Percentiles rank a stretch among this genome's conserved stretches.
These are phyloP conservation scores for Anoplopoma fimbria DNA, from an alignment of 2,113 vertebrate genomes.

Conservation along the genomic window DNA sequence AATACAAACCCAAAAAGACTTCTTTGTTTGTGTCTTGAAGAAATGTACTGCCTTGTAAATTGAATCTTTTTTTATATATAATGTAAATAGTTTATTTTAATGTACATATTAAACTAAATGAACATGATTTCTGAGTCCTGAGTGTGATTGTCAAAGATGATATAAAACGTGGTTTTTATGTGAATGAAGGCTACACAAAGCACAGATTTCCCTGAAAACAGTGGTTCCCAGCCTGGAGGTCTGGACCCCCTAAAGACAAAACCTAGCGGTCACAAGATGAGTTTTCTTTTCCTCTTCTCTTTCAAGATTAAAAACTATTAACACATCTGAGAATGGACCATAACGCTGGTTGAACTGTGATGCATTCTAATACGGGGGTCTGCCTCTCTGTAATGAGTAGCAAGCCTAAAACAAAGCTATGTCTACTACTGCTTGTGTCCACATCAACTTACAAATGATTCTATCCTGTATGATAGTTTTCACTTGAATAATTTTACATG, in stretches of 20 bases:
- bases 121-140: constrained; percentile 54
- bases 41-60: constrained; percentile 88
- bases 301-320: background rate
- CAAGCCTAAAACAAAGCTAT: background rate
- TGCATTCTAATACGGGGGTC: too few species aligned
- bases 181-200: background rate
- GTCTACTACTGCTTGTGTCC: background rate
- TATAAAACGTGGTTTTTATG: background rate
- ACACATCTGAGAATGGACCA: background rate
- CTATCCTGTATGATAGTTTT: background rate
- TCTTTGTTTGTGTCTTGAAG: constrained; percentile 79
- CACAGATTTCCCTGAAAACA: background rate
- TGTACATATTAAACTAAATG: constrained; percentile 90
- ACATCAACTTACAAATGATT: background rate
- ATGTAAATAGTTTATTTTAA: constrained; percentile 87
- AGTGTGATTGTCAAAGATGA: constrained; percentile 24
- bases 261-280: background rate
- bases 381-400: background rate
- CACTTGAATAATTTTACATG: background rate
- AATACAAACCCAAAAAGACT: constrained; percentile 58
- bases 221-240: background rate
- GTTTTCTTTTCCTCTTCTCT: background rate
- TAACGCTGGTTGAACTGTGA: background rate
- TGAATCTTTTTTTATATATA: constrained; percentile 81
- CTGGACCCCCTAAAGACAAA: background rate